Conservation (phyloP, 2,888 invertebrate species). For the Uropetala carovei region DNA sequence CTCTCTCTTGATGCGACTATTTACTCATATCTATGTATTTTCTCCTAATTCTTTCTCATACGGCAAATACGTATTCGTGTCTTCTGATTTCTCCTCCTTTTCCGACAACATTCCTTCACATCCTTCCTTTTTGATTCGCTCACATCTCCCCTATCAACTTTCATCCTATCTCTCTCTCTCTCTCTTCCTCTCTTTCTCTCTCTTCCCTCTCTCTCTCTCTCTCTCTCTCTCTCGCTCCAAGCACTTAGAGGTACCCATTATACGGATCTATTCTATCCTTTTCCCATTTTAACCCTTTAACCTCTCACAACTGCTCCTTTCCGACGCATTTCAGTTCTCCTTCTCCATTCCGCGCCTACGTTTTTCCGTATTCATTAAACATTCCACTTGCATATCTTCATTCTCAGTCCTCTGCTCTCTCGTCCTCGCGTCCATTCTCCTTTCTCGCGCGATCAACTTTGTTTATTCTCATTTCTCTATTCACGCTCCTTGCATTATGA, state of each 20-base stretch:
- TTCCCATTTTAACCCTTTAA: constrained; percentile 8
- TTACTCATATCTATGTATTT: not conserved
- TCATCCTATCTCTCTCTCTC: not conserved
- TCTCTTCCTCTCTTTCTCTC: not conserved
- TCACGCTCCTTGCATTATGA: not conserved
- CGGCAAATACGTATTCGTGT: not conserved
- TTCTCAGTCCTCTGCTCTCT: not conserved
- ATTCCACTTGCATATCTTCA: constrained; percentile 23
- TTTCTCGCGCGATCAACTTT: not conserved
- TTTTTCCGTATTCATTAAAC: constrained; percentile 21
- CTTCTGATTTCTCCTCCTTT: not conserved
- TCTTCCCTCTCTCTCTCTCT: not conserved
- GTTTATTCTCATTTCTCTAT: not conserved
- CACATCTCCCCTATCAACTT: not conserved
- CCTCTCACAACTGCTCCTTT: not conserved
- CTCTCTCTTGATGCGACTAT: too few species aligned
- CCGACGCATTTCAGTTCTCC: not conserved
- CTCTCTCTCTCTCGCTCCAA: not conserved
- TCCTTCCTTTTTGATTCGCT: not conserved
- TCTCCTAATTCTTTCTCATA: not conserved
- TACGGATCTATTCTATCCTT: not conserved
- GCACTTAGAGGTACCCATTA: too few species aligned
- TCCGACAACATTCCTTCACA: not conserved
- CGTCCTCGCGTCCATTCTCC: not conserved
- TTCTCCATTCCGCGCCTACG: not conserved